These are phyloP conservation scores for Stomatorhinus ivindoensis DNA, from an alignment of 2,113 vertebrate species.

Conservation along the genomic window DNA sequence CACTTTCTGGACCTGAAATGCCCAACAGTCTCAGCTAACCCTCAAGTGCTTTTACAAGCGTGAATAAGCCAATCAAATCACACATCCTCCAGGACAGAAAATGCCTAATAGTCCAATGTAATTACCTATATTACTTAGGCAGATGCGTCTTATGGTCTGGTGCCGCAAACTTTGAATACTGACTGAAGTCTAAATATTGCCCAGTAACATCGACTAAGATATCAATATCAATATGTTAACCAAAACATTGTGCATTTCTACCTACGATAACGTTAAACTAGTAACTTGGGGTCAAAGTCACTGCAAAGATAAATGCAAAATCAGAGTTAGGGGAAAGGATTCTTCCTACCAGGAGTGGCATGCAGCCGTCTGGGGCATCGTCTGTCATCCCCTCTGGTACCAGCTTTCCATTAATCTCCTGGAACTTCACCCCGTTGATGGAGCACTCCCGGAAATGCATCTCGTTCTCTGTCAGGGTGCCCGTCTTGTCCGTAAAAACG, in stretches of 20 bases:
- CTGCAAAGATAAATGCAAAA: neutral
- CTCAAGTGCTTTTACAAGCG: neutral
- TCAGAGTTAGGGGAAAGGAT: neutral
- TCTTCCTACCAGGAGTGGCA: conserved; percentile 64
- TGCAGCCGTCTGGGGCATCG: conserved; percentile 67
- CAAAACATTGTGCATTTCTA: neutral
- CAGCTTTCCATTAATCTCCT: conserved; percentile 85
- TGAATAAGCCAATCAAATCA: neutral
- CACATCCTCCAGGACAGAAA: neutral
- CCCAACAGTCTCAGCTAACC: no score
- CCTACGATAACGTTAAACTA: neutral
- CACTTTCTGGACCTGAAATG: neutral
- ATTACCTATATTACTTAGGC: neutral
- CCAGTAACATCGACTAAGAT: neutral
- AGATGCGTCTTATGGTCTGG: neutral
- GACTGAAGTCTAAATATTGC: neutral
- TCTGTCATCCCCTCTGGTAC: conserved; percentile 82
- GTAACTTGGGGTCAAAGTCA: neutral
- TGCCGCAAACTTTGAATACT: neutral
- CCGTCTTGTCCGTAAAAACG: conserved; percentile 95
- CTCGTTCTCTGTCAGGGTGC: conserved; percentile 96
- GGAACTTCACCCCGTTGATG: conserved; percentile 88
- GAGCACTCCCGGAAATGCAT: conserved; percentile 97
- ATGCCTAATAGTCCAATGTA: neutral
- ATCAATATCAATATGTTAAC: neutral